phyloP scores from a whole-genome alignment of 2,888 invertebrate species.

The Ecliptopera silaceata region DNA sequence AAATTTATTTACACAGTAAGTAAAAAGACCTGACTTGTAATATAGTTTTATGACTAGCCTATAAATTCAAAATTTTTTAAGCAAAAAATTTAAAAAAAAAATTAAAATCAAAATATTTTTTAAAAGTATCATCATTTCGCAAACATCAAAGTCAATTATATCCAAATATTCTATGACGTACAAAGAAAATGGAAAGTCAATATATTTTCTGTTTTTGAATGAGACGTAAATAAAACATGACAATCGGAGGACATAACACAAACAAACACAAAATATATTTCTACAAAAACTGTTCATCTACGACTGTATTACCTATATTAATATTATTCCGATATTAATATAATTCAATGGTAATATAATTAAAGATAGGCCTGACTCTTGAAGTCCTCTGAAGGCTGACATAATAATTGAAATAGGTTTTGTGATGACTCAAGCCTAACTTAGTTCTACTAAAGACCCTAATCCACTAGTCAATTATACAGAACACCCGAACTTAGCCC shows the following conservation, averaged over 20 bases:
- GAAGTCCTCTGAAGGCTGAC: neutral
- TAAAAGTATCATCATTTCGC: too few relatives aligned
- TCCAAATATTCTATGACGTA: constrained; percentile 29
- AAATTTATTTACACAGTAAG: too few relatives aligned
- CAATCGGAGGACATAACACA: neutral
- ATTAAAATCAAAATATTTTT: too few relatives aligned
- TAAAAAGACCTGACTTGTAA: too few relatives aligned
- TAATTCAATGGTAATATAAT: neutral
- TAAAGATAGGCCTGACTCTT: neutral
- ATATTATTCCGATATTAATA: neutral
- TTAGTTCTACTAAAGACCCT: constrained; percentile 8
- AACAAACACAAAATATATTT: too few relatives aligned
- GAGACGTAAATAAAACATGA: constrained; percentile 6
- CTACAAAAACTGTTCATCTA: too few relatives aligned
- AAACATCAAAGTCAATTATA: too few relatives aligned
- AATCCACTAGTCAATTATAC: constrained; percentile 18
- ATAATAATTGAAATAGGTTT: neutral
- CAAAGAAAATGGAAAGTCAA: constrained; percentile 2
- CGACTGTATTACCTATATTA: neutral
- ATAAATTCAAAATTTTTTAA: too few relatives aligned
- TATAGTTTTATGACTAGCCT: too few relatives aligned
- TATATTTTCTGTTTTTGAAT: constrained; percentile 6
- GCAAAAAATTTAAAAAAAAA: too few relatives aligned
- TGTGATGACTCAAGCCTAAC: constrained; percentile 4
- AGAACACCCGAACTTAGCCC: constrained; percentile 21